Conservation (phyloP, 2,113 vertebrate genomes). For the Uropsilus gracilis region DNA sequence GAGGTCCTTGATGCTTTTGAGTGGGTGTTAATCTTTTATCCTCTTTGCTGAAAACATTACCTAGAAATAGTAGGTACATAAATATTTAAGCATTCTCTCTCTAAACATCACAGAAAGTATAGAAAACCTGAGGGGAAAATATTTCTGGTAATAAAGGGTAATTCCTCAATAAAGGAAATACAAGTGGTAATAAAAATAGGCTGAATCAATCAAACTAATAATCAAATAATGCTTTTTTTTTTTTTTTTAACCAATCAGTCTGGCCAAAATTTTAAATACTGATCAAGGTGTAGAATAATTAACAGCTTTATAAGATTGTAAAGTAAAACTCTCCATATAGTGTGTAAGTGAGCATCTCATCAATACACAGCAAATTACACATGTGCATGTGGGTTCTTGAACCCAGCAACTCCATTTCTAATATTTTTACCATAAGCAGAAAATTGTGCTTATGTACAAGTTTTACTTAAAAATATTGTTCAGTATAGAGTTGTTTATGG, state of each 20-base stretch:
- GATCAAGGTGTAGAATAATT: neutral
- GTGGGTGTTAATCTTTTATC: neutral
- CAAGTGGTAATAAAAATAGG: neutral
- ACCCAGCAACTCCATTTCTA: neutral
- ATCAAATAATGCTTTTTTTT: neutral
- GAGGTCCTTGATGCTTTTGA: neutral
- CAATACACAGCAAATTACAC: neutral
- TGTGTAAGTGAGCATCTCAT: neutral
- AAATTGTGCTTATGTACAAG: neutral
- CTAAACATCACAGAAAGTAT: neutral
- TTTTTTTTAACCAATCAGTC: neutral
- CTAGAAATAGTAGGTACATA: neutral
- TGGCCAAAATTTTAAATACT: neutral
- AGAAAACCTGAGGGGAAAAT: neutral
- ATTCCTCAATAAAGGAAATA: neutral
- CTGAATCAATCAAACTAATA: neutral
- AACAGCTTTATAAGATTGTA: neutral
- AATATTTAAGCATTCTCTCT: conserved; percentile 10
- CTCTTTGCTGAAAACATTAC: neutral
- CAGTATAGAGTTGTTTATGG: neutral
- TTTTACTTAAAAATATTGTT: neutral
- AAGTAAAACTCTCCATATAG: neutral
- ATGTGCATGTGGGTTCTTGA: neutral
- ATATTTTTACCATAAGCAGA: neutral
- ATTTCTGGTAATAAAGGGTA: neutral